Evolutionary conservation across 2,888 invertebrate genomes (phyloP).

Genomic region (Epistrophe grossulariae): DNA sequence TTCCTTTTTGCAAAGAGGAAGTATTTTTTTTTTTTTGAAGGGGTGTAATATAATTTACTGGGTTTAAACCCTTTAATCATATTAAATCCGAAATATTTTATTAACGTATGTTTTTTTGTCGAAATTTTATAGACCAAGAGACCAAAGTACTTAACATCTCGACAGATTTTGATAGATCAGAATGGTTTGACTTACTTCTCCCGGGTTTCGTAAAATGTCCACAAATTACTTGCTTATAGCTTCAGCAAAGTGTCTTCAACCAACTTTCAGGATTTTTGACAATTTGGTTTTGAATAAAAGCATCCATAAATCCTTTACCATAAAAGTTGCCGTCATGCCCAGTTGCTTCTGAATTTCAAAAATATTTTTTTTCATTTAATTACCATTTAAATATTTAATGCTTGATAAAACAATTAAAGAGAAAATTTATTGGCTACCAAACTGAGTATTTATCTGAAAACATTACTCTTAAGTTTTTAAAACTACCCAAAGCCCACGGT

Average conservation of each 20-base stretch:
- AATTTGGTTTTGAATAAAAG: not conserved
- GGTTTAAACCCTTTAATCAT: constrained; percentile 54
- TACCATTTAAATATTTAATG: not conserved
- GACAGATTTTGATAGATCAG: too few relatives aligned
- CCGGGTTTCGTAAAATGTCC: too few relatives aligned
- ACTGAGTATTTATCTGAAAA: constrained; percentile 28
- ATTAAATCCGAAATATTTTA: not conserved
- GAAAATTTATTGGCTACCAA: not conserved
- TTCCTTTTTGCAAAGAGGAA: constrained; percentile 30
- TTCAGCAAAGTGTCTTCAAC: too few relatives aligned
- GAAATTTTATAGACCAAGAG: not conserved
- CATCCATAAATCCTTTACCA: not conserved
- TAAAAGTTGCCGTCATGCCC: not conserved
- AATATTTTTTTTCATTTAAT: not conserved
- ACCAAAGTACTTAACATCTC: not conserved
- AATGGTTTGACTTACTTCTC: too few relatives aligned
- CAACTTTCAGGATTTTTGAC: too few relatives aligned
- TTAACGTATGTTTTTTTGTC: constrained; percentile 4
- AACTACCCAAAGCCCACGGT: not conserved
- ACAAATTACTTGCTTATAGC: too few relatives aligned
- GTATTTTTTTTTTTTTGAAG: constrained; percentile 10
- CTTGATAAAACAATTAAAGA: not conserved
- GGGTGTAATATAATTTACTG: constrained; percentile 15
- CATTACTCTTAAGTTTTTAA: constrained; percentile 11
- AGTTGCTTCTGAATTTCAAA: not conserved